Evolutionary conservation across 2,888 invertebrate genomes (phyloP), one percentile per base, ranked within the genome.

Genomic region (Parelbella ahira): DNA sequence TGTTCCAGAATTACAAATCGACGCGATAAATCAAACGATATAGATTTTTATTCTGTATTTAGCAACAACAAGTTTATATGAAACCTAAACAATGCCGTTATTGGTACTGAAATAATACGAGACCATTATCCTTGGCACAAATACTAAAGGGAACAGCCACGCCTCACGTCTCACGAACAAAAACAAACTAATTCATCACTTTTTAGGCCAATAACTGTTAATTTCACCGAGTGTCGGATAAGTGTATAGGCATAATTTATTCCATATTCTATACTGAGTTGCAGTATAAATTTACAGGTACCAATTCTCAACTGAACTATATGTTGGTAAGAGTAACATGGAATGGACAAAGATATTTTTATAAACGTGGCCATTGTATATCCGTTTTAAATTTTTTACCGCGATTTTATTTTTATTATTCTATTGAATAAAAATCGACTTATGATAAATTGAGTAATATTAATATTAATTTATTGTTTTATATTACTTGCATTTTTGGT

Each of bases 271-370:
- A 53, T 54, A 51, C 49, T 48, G 49, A 55, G 57, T 56, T 19
- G 54, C 56, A 53, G 62, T 64, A 63, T 63, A 54, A 61, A 65
- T 65, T 64, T 66, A 69, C 64, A 56, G 59, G 56, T 51, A 67
- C 58, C 66, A 63, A 70, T 70, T 72, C 67, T 65, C 59, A 56
- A 58, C 48, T 54, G 37, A 58, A 56, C 62, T 60, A 54, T 50
- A 57, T 52, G 44, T 44, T 24, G 27, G 50, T n/a, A 36, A 56
- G 51, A 48, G 36, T 58, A 45, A 9, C 53, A 37, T 63, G 67
- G 75, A 76, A 37, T 29, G 9, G 28, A 9, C 38, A n/a, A n/a
- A n/a, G n/a, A n/a, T n/a, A n/a, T n/a, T n/a, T n/a, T n/a, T n/a
- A n/a, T n/a, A n/a, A n/a, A n/a, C n/a, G n/a, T n/a, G n/a, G n/a